A percentile compares a stretch with the other conserved stretches of the same genome.
Evolutionary conservation across 2,797 vertebrate genomes (phyloP).

Genomic region (Avahi laniger): DNA sequence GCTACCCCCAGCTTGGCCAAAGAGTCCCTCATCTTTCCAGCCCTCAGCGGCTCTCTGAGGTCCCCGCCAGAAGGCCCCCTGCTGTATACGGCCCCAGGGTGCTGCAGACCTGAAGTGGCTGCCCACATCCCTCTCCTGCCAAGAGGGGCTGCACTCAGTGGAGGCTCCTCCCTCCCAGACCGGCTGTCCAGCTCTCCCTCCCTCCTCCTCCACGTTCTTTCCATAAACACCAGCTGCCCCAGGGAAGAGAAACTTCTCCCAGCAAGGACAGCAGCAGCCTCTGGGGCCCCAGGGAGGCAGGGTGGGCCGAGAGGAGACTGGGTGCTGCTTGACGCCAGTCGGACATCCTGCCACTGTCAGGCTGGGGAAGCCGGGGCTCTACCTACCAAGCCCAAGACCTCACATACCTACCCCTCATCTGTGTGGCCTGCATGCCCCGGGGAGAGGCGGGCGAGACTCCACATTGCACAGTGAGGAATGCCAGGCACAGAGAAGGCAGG

Average conservation of each 20-base stretch:
- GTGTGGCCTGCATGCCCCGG: neutral
- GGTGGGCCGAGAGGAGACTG: neutral
- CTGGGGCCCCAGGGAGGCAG: neutral
- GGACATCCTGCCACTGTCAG: fast-evolving
- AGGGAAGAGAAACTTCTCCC: neutral
- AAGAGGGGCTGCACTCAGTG: neutral
- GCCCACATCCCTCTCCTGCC: neutral
- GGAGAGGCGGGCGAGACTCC: fast-evolving
- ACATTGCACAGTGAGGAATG: neutral
- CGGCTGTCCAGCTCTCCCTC: neutral
- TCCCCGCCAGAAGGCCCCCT: neutral
- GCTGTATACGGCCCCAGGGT: neutral
- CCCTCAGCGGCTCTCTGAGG: neutral
- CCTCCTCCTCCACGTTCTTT: neutral
- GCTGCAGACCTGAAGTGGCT: neutral
- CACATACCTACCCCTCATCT: neutral
- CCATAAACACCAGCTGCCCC: constrained; percentile 57
- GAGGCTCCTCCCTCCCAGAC: neutral
- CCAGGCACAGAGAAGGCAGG: neutral
- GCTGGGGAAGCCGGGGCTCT: neutral
- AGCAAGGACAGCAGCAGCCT: neutral
- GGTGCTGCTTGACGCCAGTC: neutral
- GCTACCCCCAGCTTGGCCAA: neutral
- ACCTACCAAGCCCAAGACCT: neutral
- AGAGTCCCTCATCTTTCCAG: neutral